Evolutionary conservation across 1,140 invertebrate species (phyloP).

Genomic region (Polyergus mexicanus): DNA sequence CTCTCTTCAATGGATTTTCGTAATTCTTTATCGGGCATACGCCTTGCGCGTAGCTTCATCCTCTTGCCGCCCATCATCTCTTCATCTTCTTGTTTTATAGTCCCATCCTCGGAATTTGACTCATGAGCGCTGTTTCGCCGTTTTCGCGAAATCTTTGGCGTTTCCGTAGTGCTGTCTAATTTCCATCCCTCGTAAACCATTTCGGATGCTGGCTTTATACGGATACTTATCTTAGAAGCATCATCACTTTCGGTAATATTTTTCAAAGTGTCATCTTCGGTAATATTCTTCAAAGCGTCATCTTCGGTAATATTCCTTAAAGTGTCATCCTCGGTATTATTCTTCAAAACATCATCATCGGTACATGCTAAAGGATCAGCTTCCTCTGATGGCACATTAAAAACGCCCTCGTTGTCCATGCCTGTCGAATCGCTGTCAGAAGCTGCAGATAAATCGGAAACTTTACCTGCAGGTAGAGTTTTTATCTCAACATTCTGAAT

Average conservation of each 20-base stretch:
- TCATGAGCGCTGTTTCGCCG: constrained; percentile 81
- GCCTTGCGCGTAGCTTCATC: constrained; percentile 86
- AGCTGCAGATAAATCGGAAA: constrained; percentile 10
- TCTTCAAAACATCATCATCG: constrained; percentile 69
- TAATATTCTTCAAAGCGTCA: constrained; percentile 60
- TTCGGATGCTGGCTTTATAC: constrained; percentile 82
- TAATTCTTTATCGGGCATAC: constrained; percentile 85
- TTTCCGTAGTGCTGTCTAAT: constrained; percentile 75
- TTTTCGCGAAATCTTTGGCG: constrained; percentile 78
- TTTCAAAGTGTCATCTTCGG: constrained; percentile 69
- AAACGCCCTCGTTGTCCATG: constrained; percentile 79
- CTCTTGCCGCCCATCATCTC: constrained; percentile 85
- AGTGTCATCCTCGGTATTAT: background rate
- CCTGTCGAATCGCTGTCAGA: constrained; percentile 81
- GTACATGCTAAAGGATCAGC: constrained; percentile 78
- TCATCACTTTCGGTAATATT: constrained; percentile 39
- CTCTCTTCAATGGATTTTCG: constrained; percentile 88
- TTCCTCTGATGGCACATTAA: constrained; percentile 75
- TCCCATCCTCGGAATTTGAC: constrained; percentile 78
- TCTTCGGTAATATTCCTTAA: constrained; percentile 5
- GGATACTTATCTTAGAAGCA: constrained; percentile 77
- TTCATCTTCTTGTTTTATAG: constrained; percentile 52
- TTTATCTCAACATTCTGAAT: constrained; percentile 71
- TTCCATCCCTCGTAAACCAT: constrained; percentile 81
- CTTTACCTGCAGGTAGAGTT: constrained; percentile 1